phyloP scores from a whole-genome alignment of 1,140 invertebrate species.

The Pantala flavescens region DNA sequence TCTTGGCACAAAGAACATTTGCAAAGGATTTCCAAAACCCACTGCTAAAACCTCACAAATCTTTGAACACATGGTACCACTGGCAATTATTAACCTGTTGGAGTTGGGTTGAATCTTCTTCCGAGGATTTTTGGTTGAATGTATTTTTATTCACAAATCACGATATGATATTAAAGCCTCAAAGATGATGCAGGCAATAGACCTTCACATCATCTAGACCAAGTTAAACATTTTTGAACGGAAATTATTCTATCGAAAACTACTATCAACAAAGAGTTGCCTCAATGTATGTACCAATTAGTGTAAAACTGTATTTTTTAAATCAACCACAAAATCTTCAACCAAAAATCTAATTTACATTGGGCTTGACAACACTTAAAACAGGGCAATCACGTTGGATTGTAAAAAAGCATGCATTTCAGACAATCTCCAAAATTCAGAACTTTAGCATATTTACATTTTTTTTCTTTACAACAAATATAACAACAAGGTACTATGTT shows the following conservation, averaged over 20 bases:
- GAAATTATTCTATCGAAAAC: not conserved
- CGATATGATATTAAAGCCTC: slow-evolving; percentile 7
- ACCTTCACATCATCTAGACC: not conserved
- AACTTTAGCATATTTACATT: not conserved
- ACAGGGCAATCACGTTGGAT: not conserved
- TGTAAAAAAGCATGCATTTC: slow-evolving; percentile 2
- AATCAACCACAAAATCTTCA: not conserved
- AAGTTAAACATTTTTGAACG: not conserved
- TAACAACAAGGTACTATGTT: slow-evolving; percentile 10
- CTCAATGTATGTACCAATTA: not conserved
- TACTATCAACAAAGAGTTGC: not conserved
- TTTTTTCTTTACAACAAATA: slow-evolving; percentile 5
- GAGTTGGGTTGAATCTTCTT: slow-evolving; percentile 1
- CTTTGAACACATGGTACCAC: slow-evolving; percentile 1
- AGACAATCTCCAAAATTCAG: slow-evolving; percentile 2
- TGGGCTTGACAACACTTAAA: not conserved
- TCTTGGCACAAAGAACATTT: not conserved
- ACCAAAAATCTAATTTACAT: not conserved
- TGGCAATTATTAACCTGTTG: not conserved
- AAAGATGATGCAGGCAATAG: not conserved
- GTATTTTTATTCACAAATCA: not conserved
- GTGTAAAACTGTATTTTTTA: not conserved
- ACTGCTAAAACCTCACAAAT: not conserved
- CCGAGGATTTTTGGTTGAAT: not conserved
- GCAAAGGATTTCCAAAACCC: not conserved